Evolutionary conservation across 2,888 invertebrate species (phyloP).

Genomic region (Autographa pulchrina): DNA sequence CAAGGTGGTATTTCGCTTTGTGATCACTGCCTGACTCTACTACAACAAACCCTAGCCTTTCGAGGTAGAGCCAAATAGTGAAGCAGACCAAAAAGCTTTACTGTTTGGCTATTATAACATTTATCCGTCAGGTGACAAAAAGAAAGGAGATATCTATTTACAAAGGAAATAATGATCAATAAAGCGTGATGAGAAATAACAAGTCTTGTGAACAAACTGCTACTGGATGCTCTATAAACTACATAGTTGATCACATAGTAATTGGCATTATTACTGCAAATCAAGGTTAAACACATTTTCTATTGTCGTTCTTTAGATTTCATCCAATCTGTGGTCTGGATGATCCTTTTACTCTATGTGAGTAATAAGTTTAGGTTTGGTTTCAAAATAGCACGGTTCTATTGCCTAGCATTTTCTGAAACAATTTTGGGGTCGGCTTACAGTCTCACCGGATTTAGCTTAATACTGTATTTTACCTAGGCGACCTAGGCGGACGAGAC

Average conservation of each 20-base stretch:
- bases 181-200: background rate
- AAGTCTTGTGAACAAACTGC: background rate
- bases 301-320: constrained; percentile 4
- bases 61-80: too few species aligned
- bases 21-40: too few species aligned
- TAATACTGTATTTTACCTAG: too few species aligned
- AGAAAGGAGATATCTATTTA: background rate
- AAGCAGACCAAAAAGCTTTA: too few species aligned
- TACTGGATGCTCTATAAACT: background rate
- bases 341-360: background rate
- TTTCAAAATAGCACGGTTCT: background rate
- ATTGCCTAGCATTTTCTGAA: background rate
- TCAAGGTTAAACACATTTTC: constrained; percentile 4
- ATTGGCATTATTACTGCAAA: background rate
- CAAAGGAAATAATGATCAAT: background rate
- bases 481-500: too few species aligned
- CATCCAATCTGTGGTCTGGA: background rate
- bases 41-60: too few species aligned
- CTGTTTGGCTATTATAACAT: too few species aligned
- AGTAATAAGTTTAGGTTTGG: background rate
- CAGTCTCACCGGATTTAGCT: too few species aligned
- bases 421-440: too few species aligned
- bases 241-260: constrained; percentile 2
- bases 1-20: too few species aligned
- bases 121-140: background rate